A percentile compares a stretch with the other conserved stretches of the same genome.
phyloP scores from a whole-genome alignment of 2,888 invertebrate species.

The Lochmaea crataegi region DNA sequence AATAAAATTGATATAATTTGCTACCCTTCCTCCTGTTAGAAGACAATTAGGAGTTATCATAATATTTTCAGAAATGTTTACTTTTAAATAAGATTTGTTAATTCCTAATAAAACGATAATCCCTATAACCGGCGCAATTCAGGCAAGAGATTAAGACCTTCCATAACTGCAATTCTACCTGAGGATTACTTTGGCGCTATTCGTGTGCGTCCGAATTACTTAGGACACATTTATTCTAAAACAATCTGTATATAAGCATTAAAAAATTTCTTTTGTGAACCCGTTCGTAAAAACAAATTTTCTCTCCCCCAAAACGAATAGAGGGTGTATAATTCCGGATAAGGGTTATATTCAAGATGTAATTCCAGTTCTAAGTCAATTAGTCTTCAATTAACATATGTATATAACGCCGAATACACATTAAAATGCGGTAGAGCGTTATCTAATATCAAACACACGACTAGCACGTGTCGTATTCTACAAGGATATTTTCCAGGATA shows the following conservation, averaged over 20 bases:
- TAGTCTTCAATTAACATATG: constrained; percentile 39
- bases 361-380: constrained; percentile 30
- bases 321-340: constrained; percentile 16
- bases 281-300: not conserved
- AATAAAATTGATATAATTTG: too few relatives aligned
- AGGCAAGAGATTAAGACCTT: too few relatives aligned
- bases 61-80: too few relatives aligned
- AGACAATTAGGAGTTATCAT: too few relatives aligned
- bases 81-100: too few relatives aligned
- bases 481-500: constrained; percentile 36
- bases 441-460: constrained; percentile 55
- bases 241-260: not conserved
- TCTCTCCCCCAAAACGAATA: not conserved
- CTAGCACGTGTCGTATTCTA: constrained; percentile 46
- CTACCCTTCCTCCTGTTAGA: too few relatives aligned
- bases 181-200: too few relatives aligned
- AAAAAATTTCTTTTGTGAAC: not conserved
- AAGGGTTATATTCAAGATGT: constrained; percentile 23
- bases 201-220: too few relatives aligned
- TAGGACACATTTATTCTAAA: too few relatives aligned
- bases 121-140: too few relatives aligned
- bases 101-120: too few relatives aligned
- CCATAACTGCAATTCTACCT: too few relatives aligned
- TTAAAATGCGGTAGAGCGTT: constrained; percentile 57
- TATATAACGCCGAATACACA: constrained; percentile 54